Evolutionary conservation across 2,888 invertebrate species (phyloP), one percentile per base, ranked within the genome.

Genomic region (Chalcis sispes): DNA sequence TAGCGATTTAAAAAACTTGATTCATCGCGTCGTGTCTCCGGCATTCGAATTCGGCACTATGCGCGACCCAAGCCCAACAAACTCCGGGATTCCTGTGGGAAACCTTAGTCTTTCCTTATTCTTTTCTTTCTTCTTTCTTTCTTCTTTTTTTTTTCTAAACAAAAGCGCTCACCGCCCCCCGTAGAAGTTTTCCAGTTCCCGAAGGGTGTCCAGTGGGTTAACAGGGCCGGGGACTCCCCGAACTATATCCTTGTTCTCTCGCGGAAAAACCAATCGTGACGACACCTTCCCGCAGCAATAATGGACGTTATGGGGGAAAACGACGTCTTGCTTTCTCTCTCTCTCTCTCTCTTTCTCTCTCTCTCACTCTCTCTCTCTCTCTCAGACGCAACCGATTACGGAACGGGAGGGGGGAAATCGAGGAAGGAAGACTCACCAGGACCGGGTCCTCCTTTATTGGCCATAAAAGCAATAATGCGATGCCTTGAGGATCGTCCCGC

Each of bases 391-490:
- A 85, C 83, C 77, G 78, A 77, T 36, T 7, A 36, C 36, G 4
- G 10, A 7, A 36, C 4, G 10, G 36, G 5, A 36, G 10, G 10
- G 36, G 10, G 10, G 10, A 36, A 36, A 36, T 66, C 10, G n/a
- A 32, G 42, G 72, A 27, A 25, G 79, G 78, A 79, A 65, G 71
- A 64, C 18, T 54, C 62, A 65, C 72, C 75, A 75, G 77, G 78
- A 66, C 70, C 73, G 75, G n/a, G 82, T 84, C 82, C 79, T 82
- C 83, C 82, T 87, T 88, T 88, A 88, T 88, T 87, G 88, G 84
- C 88, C 84, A 88, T 88, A 88, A 88, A 88, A 85, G 87, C 86
- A 88, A 88, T 88, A 88, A 88, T 87, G 82, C 85, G 85, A 83
- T 83, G 81, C 84, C 82, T 83, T 84, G 81, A n/a, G n/a, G 83